Evolutionary conservation across 2,113 vertebrate species (phyloP).

Genomic region (Lepisosteus osseus): DNA sequence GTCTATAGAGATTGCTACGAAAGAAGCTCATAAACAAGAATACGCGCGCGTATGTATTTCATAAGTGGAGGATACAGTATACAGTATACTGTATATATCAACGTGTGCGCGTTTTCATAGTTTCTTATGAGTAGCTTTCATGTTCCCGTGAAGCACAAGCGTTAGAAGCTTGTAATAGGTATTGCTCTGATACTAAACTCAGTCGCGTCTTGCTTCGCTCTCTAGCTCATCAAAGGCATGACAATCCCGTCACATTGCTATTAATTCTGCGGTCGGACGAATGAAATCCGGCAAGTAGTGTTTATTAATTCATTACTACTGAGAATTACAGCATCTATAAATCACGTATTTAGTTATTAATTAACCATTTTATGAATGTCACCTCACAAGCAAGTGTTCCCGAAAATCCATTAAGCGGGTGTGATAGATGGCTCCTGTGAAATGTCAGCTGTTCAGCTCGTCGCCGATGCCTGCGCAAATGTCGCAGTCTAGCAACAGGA

Average conservation of each 20-base stretch:
- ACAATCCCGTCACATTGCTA: not conserved
- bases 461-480: not conserved
- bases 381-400: slow-evolving; percentile 37
- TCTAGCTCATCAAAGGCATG: not conserved
- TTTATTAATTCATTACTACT: slow-evolving; percentile 40
- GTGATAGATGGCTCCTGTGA: slow-evolving; percentile 48
- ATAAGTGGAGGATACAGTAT: no score
- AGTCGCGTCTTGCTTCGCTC: not conserved
- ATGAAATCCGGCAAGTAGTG: slow-evolving; percentile 12
- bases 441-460: slow-evolving; percentile 39
- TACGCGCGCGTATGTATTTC: no score
- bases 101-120: no score
- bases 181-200: no score
- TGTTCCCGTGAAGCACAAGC: not conserved
- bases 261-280: slow-evolving; percentile 38
- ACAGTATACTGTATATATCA: no score
- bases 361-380: slow-evolving; percentile 46
- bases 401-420: slow-evolving; percentile 43
- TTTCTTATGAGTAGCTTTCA: not conserved
- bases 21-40: no score
- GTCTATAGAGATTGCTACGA: no score
- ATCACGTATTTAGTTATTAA: slow-evolving; percentile 54
- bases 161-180: no score
- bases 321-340: slow-evolving; percentile 39
- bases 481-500: not conserved